phyloP scores from a whole-genome alignment of 2,797 vertebrate species.

The Protosalanx chinensis region DNA sequence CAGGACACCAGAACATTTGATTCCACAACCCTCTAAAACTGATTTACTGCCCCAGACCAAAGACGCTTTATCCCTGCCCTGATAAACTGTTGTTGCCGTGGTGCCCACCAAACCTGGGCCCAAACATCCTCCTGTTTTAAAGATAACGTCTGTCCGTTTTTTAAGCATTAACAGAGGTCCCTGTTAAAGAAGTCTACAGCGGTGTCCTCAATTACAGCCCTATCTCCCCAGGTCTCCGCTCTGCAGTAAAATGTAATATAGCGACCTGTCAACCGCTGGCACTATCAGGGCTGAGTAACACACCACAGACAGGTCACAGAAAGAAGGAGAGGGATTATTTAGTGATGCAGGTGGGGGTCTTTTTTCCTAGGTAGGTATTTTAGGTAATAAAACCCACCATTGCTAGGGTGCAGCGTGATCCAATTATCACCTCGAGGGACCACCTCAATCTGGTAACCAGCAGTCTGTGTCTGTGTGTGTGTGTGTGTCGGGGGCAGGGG shows the following conservation, averaged over 20 bases:
- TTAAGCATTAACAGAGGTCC: constrained; percentile 41
- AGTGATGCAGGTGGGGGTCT: constrained; percentile 35
- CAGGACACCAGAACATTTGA: constrained; percentile 28
- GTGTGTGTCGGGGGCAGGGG: no score
- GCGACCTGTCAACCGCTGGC: constrained; percentile 56
- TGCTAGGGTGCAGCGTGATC: background rate
- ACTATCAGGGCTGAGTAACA: constrained; percentile 26
- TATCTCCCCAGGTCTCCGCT: constrained; percentile 49
- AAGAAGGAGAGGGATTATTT: constrained; percentile 36
- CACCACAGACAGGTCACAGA: constrained; percentile 16
- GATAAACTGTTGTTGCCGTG: constrained; percentile 51
- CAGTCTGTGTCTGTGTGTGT: no score
- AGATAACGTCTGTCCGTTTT: constrained; percentile 63
- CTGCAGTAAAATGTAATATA: constrained; percentile 60
- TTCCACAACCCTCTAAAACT: constrained; percentile 37
- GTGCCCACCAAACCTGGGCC: constrained; percentile 47
- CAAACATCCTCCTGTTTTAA: constrained; percentile 50
- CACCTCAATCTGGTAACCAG: no score
- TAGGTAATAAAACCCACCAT: background rate
- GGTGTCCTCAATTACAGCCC: constrained; percentile 58
- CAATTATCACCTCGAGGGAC: background rate
- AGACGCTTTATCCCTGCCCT: constrained; percentile 45
- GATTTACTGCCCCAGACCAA: constrained; percentile 43
- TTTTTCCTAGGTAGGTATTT: constrained; percentile 19
- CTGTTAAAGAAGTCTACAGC: constrained; percentile 51